Conservation (phyloP, 2,888 invertebrate genomes). For the Drosophila histrio region DNA sequence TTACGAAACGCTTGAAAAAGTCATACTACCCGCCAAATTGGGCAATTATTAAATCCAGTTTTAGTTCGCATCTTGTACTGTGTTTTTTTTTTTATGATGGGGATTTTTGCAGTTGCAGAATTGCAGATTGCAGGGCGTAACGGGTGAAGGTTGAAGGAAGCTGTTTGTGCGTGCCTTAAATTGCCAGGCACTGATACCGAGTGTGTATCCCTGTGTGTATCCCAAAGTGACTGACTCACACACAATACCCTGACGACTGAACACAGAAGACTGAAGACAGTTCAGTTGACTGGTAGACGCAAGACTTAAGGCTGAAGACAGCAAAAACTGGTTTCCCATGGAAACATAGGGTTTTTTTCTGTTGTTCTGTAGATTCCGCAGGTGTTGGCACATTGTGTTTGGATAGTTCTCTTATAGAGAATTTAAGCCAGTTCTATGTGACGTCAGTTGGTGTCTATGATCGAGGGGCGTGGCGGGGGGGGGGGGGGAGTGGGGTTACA, state of each 20-base stretch:
- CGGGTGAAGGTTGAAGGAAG: background rate
- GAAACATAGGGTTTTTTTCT: conserved; percentile 17
- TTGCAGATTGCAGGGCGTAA: background rate
- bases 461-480: background rate
- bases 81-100: background rate
- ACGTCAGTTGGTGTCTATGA: conserved; percentile 9
- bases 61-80: conserved; percentile 6
- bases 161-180: conserved; percentile 16
- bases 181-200: conserved; percentile 10
- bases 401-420: conserved; percentile 5
- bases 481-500: background rate
- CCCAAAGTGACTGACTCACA: conserved; percentile 14
- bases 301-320: conserved; percentile 1
- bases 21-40: background rate
- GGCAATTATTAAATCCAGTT: conserved; percentile 21
- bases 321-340: conserved; percentile 24
- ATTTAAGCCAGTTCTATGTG: conserved; percentile 9
- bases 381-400: conserved; percentile 19
- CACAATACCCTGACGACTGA: background rate
- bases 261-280: conserved; percentile 9
- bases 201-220: background rate
- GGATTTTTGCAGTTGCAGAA: conserved; percentile 16
- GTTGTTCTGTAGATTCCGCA: conserved; percentile 4
- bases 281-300: background rate
- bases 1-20: background rate